phyloP scores from a whole-genome alignment of 2,113 vertebrate species.

The Electrona antarctica region DNA sequence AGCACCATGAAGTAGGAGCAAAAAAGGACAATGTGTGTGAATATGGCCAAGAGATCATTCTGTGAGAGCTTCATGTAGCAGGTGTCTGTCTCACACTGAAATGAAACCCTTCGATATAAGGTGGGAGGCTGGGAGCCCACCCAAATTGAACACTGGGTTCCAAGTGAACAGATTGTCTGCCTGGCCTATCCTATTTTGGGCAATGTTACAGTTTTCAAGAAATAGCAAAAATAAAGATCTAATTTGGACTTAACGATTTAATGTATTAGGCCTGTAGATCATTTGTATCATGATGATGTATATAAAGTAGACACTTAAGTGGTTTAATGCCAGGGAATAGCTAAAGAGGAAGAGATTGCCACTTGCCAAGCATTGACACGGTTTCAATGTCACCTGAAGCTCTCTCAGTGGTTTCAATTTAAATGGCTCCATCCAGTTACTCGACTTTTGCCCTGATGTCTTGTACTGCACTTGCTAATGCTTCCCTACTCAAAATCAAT shows the following conservation, averaged over 20 bases:
- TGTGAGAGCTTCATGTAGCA: neutral
- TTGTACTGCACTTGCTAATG: neutral
- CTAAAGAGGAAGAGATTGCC: slow-evolving; percentile 16
- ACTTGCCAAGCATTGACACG: slow-evolving; percentile 13
- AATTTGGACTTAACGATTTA: too few species aligned
- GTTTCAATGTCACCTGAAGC: slow-evolving; percentile 42
- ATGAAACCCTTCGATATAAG: slow-evolving; percentile 14
- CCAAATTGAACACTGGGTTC: slow-evolving; percentile 3
- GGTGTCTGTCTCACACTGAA: neutral
- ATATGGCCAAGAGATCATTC: too few species aligned
- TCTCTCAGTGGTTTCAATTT: slow-evolving; percentile 7
- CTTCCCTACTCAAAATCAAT: neutral
- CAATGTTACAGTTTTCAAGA: too few species aligned
- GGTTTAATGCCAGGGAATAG: too few species aligned
- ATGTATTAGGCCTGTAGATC: too few species aligned
- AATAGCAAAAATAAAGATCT: too few species aligned
- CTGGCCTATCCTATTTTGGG: neutral
- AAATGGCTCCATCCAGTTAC: slow-evolving; percentile 1
- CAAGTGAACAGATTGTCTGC: slow-evolving; percentile 50
- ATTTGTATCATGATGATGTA: too few species aligned
- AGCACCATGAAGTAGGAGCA: too few species aligned
- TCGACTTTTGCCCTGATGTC: slow-evolving; percentile 19
- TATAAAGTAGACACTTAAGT: too few species aligned
- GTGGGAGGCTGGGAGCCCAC: slow-evolving; percentile 30
- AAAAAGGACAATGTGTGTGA: too few species aligned